Base-by-base conservation (phyloP, 2,113 vertebrate species). In the Halcyon senegalensis region DNA sequence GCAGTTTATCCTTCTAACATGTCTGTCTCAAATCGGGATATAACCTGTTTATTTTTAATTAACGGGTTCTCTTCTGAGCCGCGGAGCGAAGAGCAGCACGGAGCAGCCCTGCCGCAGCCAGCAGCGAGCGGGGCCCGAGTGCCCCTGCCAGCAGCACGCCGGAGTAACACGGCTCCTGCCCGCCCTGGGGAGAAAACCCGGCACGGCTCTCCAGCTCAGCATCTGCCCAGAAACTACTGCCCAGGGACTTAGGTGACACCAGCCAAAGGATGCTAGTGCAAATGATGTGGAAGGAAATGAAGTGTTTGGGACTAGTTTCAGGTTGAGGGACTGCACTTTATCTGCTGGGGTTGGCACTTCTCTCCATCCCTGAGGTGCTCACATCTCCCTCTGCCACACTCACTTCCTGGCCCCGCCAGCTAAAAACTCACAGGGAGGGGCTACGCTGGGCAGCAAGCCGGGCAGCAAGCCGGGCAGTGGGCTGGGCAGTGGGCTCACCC, bases 11-110 rank as follows among this genome's bases (percentile, higher is more conserved):
- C 83, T 58, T 73, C 74, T 79, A 92, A 84, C 75, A 89, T 27
- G 60, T 86, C 83, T 75, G 50, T 89, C 93, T 95, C 87, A 63
- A 87, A 90, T 72, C 91, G 63, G 64, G 33, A 35, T 90, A 66
- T 73, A 77, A 88, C 86, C 82, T 90, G 74, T 93, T 96, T 91
- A 37, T 93, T 95, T 91, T 93, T 97, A 53, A 73, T 79, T 85
- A 92, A 93, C 69, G 87, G 84, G 62, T 81, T 93, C 66, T 53
- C 79, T 81, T 87, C 70, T 1, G 62, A 81, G 66, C 64, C 37
- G 74, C 43, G 90, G 75, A 55, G 77, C 43, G 31, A 73, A 24
- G 56, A 59, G 56, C 31, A 16, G 53, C 53, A 13, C 9, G 20
- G 46, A 72, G 56, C 39, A 46, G 80, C 53, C 35, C 31, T 37